Percentiles rank a stretch among this genome's conserved stretches.
Evolutionary conservation across 2,888 invertebrate genomes (phyloP).

Genomic region (Globia sparganii): DNA sequence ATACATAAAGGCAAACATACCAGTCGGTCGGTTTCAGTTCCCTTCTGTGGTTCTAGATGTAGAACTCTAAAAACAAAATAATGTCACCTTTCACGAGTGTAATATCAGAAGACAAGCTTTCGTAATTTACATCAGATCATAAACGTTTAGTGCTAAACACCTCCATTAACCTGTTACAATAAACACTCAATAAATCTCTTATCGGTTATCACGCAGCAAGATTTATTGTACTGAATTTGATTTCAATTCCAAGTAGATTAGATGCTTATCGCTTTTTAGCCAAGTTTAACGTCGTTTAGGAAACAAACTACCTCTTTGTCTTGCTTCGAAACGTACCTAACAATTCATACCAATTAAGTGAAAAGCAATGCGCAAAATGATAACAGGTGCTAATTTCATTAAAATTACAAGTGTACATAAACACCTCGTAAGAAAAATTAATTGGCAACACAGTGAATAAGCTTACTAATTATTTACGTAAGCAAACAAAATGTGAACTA

Average conservation of each 20-base stretch:
- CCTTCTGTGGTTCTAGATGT: neutral
- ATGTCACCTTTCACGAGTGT: neutral
- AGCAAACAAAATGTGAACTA: constrained; percentile 44
- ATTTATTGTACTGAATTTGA: constrained; percentile 14
- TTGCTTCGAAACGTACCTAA: neutral
- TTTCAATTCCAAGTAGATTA: constrained; percentile 29
- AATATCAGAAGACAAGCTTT: neutral
- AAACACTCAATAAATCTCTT: constrained; percentile 33
- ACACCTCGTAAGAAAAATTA: constrained; percentile 24
- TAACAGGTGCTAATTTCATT: constrained; percentile 5
- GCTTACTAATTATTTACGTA: constrained; percentile 54
- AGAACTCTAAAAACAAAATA: neutral
- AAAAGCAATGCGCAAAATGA: neutral
- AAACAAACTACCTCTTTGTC: neutral
- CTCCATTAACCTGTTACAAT: constrained; percentile 15
- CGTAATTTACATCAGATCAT: constrained; percentile 1
- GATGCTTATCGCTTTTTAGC: constrained; percentile 1
- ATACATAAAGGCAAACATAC: neutral
- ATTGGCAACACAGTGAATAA: constrained; percentile 29
- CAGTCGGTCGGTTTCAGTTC: neutral
- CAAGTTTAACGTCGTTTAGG: constrained; percentile 17
- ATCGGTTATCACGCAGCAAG: constrained; percentile 5
- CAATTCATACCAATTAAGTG: neutral
- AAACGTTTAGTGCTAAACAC: constrained; percentile 19
- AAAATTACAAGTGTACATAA: neutral